Base-by-base conservation (phyloP, 2,797 vertebrate genomes). In the Lithobates pipiens region DNA sequence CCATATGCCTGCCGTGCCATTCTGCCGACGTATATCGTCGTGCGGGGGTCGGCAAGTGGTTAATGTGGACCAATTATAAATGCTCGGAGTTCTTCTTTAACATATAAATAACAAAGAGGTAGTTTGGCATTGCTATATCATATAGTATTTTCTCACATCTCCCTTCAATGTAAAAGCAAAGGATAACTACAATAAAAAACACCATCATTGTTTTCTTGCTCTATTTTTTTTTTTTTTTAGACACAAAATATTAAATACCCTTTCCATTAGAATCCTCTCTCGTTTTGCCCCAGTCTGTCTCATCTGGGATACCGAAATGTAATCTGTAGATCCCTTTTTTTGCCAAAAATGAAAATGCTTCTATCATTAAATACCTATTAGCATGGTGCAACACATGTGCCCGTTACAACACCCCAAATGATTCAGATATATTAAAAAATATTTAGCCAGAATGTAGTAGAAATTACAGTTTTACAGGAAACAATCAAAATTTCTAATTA, bases 281-380 rank as follows among this genome's bases (percentile, higher is more conserved):
- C 6, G 1, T 65, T 65, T 65, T 65, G 23, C 21, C 50, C 50
- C 10, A 25, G 2, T 65, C n/a, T 80, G 54, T 32, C 46, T 70
- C 42, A 54, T 80, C 77, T 61, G 46, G 21, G 46, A 9, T 21
- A 61, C 32, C 32, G 7, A 25, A 61, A 42, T 16, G 32, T 34
- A 61, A 61, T 81, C 61, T 29, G 68, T 21, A 63, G 23, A 39
- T 46, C 68, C 68, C n/a, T n/a, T n/a, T 27, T 27, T 13, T 32
- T 73, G 76, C 83, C 76, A 85, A 85, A 72, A 72, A 74, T 46
- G 11, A 61, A 84, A 84, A 84, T 84, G 5, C 74, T 79, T 78
- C 44, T 39, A 71, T 67, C 73, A 81, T 78, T 73, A 82, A 86
- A 86, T 74, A 74, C 68, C 85, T 78, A 83, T 86, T 74, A 86